Base-by-base conservation (phyloP, 1,140 invertebrate genomes). In the Ooceraea biroi region DNA sequence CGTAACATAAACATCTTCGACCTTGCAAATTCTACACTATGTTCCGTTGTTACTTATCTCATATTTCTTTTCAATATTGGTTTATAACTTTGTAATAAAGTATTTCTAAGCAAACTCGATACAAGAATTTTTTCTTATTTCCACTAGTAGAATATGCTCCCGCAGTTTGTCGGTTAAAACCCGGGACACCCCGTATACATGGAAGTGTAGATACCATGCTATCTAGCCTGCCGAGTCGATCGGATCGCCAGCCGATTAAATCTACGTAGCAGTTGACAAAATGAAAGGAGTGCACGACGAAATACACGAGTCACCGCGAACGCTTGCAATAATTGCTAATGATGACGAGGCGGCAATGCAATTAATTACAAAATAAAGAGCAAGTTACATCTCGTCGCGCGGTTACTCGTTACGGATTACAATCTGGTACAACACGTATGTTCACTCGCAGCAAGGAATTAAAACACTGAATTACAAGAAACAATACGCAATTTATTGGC, bases 241-340 rank as follows among this genome's bases (percentile, higher is more conserved):
- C 76, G 76, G 63, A 83, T 84, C 41, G 57, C 83, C 61, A 57
- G 84, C 66, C 61, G 36, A 36, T 73, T 63, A 76, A 86, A 80
- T 52, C 85, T 88, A 76, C 65, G 74, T 80, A 87, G 68, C 78
- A 83, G 65, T 88, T 88, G 87, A 87, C 77, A 87, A 89, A 85
- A 85, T 48, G 76, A 52, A 69, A 65, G 17, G 48, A 46, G 60
- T 36, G 74, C 85, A 30, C 66, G 77, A 85, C 44, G 63, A 71
- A 85, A 58, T 61, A 27, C 60, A n/a, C 72, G 36, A 80, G 74
- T 25, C 2, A 36, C 2, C 2, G 7, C 7, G 36, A 58, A 66
- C 73, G 57, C 25, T 83, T 73, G 7, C 44, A 76, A 58, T 50
- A 69, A 60, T 69, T 69, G 22, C 55, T 52, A 72, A 61, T 82